A percentile compares a stretch with the other conserved stretches of the same genome.
Conservation (phyloP, 2,113 vertebrate genomes). For the Excalfactoria chinensis region DNA sequence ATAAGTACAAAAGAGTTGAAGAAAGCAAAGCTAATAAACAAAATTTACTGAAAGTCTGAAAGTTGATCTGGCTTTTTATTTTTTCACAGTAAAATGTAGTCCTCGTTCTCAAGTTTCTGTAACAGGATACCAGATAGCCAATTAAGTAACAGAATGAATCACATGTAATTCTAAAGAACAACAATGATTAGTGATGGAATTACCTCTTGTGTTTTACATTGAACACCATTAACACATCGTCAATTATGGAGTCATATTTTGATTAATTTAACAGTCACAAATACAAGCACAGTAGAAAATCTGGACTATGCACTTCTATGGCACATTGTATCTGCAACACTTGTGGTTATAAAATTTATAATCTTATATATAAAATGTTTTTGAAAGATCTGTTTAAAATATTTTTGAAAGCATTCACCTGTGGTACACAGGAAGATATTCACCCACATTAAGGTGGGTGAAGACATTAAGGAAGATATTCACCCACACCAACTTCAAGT, state of each 20-base stretch:
- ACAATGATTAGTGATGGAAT: not conserved
- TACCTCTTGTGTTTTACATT: not conserved
- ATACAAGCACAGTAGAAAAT: not conserved
- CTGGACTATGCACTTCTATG: not conserved
- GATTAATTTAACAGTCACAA: not conserved
- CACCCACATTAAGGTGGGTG: no score
- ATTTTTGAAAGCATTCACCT: not conserved
- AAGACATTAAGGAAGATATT: not conserved
- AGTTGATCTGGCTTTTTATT: conserved; percentile 4
- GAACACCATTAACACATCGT: not conserved
- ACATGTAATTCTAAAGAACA: not conserved
- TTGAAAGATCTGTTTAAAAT: not conserved
- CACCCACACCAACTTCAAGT: not conserved
- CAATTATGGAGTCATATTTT: not conserved
- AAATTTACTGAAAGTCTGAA: not conserved
- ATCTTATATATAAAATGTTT: not conserved
- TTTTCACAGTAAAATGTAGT: not conserved
- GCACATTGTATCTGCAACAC: not conserved
- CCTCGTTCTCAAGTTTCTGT: not conserved
- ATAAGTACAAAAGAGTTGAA: not conserved
- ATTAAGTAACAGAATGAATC: not conserved
- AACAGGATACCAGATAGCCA: not conserved
- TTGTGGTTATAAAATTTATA: not conserved
- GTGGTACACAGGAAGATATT: not conserved
- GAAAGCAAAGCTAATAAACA: not conserved